A percentile compares a stretch with the other conserved stretches of the same genome.
These are phyloP conservation scores for Bradypus variegatus DNA, from an alignment of 2,797 vertebrate genomes.

Conservation along the genomic window DNA sequence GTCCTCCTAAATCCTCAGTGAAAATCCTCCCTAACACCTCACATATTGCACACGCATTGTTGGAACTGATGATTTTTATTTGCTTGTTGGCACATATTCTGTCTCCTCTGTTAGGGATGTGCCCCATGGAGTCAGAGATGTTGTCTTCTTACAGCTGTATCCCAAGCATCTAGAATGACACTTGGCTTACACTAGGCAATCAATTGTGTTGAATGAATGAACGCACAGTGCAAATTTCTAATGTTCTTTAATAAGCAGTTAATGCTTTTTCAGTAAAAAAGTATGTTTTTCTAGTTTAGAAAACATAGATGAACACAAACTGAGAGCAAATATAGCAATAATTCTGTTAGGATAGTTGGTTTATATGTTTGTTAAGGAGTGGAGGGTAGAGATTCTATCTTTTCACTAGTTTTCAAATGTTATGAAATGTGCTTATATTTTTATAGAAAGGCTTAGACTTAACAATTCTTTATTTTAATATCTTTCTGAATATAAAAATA, in stretches of 20 bases:
- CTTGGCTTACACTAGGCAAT: not conserved
- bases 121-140: no score
- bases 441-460: not conserved
- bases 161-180: not conserved
- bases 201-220: not conserved
- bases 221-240: not conserved
- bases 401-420: not conserved
- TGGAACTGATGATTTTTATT: no score
- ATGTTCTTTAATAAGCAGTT: not conserved
- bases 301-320: not conserved
- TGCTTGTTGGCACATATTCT: no score
- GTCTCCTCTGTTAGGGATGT: no score
- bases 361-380: not conserved
- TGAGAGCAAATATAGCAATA: not conserved
- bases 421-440: not conserved
- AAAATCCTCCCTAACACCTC: no score
- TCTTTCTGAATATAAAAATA: not conserved
- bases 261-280: not conserved
- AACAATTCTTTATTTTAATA: not conserved
- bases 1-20: no score
- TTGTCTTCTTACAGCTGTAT: no score
- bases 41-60: no score
- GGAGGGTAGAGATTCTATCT: not conserved
- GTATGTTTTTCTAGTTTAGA: not conserved
- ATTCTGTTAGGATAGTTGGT: not conserved